These are phyloP conservation scores for Lydus trimaculatus DNA, from an alignment of 2,888 invertebrate genomes.

Conservation along the genomic window DNA sequence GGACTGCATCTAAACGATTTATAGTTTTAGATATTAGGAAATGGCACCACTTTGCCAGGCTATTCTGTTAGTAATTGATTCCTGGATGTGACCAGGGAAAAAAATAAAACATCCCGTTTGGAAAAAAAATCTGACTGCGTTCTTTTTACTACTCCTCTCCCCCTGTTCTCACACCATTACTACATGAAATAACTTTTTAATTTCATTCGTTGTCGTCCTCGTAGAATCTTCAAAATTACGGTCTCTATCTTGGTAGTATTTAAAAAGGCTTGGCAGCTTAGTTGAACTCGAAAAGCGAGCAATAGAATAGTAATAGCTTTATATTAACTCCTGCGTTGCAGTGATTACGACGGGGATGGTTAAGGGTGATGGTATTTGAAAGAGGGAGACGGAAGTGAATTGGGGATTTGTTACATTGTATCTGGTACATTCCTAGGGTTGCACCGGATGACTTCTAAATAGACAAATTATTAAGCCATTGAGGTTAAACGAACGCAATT, in stretches of 20 bases:
- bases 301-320: conserved; percentile 60
- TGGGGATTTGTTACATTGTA: conserved; percentile 32
- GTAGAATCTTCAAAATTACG: conserved; percentile 56
- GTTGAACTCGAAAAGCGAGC: conserved; percentile 51
- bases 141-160: too few relatives aligned
- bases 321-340: conserved; percentile 57
- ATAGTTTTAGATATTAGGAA: conserved; percentile 54
- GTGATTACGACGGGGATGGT: conserved; percentile 49
- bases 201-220: conserved; percentile 47
- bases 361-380: conserved; percentile 21
- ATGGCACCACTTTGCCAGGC: conserved; percentile 48
- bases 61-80: conserved; percentile 54
- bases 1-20: conserved; percentile 53
- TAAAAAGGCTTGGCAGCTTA: conserved; percentile 54
- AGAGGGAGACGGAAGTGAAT: conserved; percentile 26
- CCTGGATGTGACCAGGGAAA: conserved; percentile 32
- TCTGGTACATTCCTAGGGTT: conserved; percentile 33
- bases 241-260: conserved; percentile 50
- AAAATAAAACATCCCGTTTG: conserved; percentile 35
- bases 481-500: conserved; percentile 30
- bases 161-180: not conserved
- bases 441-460: conserved; percentile 39
- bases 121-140: not conserved
- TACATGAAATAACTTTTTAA: conserved; percentile 49
- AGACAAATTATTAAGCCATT: conserved; percentile 38